Percentiles rank a stretch among this genome's conserved stretches.
Evolutionary conservation across 2,888 invertebrate genomes (phyloP).

Genomic region (Cephus nigrinus): DNA sequence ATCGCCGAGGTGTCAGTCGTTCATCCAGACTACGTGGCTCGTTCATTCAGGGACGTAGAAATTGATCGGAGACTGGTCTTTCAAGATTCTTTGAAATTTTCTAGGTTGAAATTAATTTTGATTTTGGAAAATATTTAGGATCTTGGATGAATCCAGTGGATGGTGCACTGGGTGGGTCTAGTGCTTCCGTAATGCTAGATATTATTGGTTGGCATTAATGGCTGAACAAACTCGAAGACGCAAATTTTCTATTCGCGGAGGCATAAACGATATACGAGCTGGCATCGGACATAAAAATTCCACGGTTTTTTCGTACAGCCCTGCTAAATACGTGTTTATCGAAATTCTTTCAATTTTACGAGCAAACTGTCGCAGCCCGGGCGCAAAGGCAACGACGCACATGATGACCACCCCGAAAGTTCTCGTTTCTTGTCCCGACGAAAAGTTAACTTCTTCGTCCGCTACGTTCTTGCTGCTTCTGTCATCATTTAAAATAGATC

Average conservation of each 20-base stretch:
- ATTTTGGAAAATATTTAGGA: neutral
- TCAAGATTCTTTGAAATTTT: neutral
- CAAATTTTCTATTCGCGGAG: neutral
- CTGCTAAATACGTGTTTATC: constrained; percentile 5
- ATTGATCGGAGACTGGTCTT: neutral
- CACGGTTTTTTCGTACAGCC: neutral
- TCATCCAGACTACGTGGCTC: neutral
- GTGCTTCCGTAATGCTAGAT: neutral
- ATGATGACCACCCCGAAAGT: neutral
- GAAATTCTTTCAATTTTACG: constrained; percentile 5
- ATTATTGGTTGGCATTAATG: neutral
- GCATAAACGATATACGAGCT: neutral
- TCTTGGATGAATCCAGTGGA: neutral
- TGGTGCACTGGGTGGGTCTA: neutral
- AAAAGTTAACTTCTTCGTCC: neutral
- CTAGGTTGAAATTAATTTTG: neutral
- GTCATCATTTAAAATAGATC: constrained; percentile 7
- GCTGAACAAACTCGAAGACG: neutral
- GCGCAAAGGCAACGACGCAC: neutral
- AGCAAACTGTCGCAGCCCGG: neutral
- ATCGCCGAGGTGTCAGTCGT: neutral
- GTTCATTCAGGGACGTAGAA: neutral
- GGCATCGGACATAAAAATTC: neutral
- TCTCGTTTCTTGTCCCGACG: neutral
- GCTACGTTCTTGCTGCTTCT: neutral